A percentile compares a stretch with the other conserved stretches of the same genome.
Conservation (phyloP, 2,797 vertebrate species). For the Poeciliopsis gracilis region DNA sequence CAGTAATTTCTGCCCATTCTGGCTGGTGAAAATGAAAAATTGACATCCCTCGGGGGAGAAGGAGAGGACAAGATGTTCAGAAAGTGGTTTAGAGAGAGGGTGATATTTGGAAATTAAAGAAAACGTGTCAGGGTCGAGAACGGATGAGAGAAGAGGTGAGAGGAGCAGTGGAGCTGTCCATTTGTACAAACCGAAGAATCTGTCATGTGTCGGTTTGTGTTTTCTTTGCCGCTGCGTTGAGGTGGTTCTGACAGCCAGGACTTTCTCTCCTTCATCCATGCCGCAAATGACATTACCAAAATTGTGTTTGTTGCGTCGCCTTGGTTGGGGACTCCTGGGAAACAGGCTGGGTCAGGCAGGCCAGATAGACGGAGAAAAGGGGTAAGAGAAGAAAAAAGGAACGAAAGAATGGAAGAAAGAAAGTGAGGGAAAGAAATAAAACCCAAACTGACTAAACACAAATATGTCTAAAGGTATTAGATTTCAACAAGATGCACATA, state of each 20-base stretch:
- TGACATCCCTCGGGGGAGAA: conserved; percentile 46
- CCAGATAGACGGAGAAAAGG: conserved; percentile 45
- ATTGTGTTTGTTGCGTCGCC: conserved; percentile 93
- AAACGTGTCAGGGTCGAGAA: conserved; percentile 16
- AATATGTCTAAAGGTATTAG: background rate
- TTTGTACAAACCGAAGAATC: conserved; percentile 97
- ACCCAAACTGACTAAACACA: background rate
- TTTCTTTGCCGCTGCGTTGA: conserved; percentile 82
- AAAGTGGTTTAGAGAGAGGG: conserved; percentile 46
- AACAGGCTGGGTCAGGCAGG: conserved; percentile 64
- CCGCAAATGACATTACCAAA: conserved; percentile 98
- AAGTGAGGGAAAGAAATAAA: conserved; percentile 15
- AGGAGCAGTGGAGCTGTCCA: conserved; percentile 84
- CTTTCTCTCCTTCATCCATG: conserved; percentile 86
- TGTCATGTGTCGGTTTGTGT: conserved; percentile 94
- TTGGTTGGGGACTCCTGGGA: conserved; percentile 86
- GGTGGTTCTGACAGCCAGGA: conserved; percentile 91
- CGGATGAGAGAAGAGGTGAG: conserved; percentile 32
- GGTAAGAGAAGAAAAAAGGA: conserved; percentile 7
- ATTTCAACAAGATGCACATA: background rate
- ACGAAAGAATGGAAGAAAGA: conserved; percentile 8
- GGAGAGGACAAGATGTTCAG: conserved; percentile 53
- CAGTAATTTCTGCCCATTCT: conserved; percentile 93
- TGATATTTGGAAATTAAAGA: conserved; percentile 24
- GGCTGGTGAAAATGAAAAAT: conserved; percentile 71